Conservation (phyloP, 2,797 vertebrate species). For the Ptychadena robeensis region DNA sequence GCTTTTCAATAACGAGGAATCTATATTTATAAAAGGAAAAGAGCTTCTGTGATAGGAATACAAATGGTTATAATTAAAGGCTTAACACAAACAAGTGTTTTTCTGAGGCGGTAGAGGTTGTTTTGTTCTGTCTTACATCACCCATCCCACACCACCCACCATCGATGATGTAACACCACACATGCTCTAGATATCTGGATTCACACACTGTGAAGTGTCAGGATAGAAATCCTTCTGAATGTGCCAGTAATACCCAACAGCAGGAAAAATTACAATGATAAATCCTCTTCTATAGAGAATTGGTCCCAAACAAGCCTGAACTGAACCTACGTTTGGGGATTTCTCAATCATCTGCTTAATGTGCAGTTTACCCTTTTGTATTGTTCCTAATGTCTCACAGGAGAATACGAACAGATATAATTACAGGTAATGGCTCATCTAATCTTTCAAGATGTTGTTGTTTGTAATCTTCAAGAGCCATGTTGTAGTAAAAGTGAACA, state of each 20-base stretch:
- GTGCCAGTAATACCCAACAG: neutral
- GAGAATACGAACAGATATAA: constrained; percentile 16
- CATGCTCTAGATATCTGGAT: constrained; percentile 31
- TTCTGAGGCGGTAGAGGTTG: constrained; percentile 25
- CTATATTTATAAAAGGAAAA: neutral
- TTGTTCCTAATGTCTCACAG: neutral
- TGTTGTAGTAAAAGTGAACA: too few species aligned
- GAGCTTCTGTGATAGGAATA: neutral
- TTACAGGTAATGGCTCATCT: constrained; percentile 42
- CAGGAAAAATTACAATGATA: neutral
- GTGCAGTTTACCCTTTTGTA: neutral
- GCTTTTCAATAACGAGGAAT: neutral
- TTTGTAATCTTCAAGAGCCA: constrained; percentile 9
- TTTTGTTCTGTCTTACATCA: constrained; percentile 48
- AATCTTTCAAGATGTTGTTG: constrained; percentile 17
- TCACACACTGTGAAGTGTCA: constrained; percentile 3
- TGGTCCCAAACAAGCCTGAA: neutral
- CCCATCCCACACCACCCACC: constrained; percentile 49
- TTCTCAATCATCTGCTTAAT: neutral
- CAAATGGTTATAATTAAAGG: constrained; percentile 7
- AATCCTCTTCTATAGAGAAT: neutral
- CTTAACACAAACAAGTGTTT: constrained; percentile 28
- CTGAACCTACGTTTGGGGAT: neutral
- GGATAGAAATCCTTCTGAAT: neutral
- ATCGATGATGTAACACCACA: constrained; percentile 19